Evolutionary conservation across 2,888 invertebrate genomes (phyloP).

Genomic region (Ormyrus pomaceus): DNA sequence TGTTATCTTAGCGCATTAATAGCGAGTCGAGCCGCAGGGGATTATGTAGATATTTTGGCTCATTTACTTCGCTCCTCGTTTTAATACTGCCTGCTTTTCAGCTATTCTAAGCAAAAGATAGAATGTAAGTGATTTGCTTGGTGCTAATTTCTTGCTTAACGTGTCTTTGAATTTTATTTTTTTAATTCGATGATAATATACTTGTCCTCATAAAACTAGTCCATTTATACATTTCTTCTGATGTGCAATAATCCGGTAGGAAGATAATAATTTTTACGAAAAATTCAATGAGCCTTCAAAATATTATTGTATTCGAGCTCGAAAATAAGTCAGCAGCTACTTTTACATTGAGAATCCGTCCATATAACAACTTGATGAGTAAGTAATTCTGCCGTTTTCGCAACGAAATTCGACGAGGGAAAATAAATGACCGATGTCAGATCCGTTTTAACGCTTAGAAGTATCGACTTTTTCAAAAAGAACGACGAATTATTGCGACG

Average conservation of each 20-base stretch:
- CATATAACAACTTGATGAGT: not conserved
- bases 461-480: no score
- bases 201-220: no score
- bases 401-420: not conserved
- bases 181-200: no score
- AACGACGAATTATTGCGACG: no score
- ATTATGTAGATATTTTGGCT: not conserved
- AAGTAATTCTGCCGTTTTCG: not conserved
- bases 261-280: no score
- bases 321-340: conserved; percentile 13
- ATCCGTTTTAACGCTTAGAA: no score
- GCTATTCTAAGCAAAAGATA: not conserved
- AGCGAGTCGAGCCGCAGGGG: not conserved
- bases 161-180: no score
- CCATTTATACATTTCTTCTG: no score
- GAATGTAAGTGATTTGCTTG: no score
- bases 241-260: no score
- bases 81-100: not conserved
- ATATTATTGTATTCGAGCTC: conserved; percentile 35
- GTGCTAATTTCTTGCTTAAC: no score
- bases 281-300: conserved; percentile 51
- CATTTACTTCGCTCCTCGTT: not conserved
- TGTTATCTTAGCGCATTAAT: no score
- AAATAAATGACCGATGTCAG: not conserved
- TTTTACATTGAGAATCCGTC: not conserved